Evolutionary conservation across 2,113 vertebrate species (phyloP).

Genomic region (Pelodiscus sinensis): DNA sequence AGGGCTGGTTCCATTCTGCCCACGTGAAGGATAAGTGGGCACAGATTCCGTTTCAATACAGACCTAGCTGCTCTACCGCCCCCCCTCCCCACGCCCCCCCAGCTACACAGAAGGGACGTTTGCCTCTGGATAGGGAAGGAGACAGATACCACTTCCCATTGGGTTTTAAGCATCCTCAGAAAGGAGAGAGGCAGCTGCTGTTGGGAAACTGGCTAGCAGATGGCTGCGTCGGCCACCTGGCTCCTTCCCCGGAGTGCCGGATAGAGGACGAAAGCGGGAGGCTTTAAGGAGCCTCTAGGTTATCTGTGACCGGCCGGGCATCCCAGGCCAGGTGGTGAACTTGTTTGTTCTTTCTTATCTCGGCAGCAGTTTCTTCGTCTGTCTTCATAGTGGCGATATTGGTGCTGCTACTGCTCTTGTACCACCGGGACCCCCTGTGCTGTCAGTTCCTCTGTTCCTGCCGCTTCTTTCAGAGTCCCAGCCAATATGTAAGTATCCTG

Average conservation of each 20-base stretch:
- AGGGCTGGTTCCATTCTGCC: background rate
- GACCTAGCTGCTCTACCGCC: background rate
- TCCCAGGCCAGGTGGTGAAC: background rate
- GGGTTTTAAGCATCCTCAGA: rapidly evolving
- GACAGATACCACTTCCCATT: background rate
- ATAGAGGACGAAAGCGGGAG: background rate
- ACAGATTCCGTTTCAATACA: background rate
- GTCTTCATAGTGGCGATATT: slow-evolving; percentile 82
- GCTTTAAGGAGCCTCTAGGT: background rate
- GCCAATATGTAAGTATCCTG: slow-evolving; percentile 76
- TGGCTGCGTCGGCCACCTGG: background rate
- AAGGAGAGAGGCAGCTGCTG: background rate
- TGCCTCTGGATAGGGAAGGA: rapidly evolving
- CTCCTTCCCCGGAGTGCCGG: too few species aligned
- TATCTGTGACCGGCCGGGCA: background rate
- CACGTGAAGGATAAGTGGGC: background rate
- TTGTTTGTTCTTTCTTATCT: background rate
- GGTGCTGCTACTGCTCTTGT: slow-evolving; percentile 82
- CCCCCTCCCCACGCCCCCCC: background rate
- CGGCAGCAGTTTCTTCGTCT: slow-evolving; percentile 77
- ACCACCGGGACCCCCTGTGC: slow-evolving; percentile 80
- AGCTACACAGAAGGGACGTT: background rate
- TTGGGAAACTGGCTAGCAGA: background rate
- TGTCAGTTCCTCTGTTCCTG: slow-evolving; percentile 83
- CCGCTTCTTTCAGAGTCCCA: slow-evolving; percentile 71